Base-by-base conservation (phyloP, 2,888 invertebrate species). In the Athalia cordata region DNA sequence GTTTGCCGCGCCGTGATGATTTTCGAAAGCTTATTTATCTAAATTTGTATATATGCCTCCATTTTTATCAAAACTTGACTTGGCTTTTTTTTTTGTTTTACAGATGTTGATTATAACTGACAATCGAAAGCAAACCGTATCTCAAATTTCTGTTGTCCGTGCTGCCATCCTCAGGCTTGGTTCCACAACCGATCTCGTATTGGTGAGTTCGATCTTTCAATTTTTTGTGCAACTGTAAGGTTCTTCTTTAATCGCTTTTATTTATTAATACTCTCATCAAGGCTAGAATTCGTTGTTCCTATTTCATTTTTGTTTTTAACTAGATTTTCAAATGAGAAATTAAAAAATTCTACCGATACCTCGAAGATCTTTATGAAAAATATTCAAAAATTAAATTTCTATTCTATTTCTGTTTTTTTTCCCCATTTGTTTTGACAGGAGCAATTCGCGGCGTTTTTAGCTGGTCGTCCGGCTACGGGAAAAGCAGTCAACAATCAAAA, bases 401-500 rank as follows among this genome's bases (percentile, higher is more conserved):
- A 29, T 29, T 29, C 29, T 29, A 29, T 29, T 29, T 29, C 29
- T 29, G 29, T 9, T 68, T 61, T 55, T 13, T 66, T n/a, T 66
- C 57, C 57, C 52, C 2, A 29, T 29, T 29, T 77, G 9, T 65
- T 80, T 66, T 80, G 87, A 15, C 83, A 94, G 94, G 94, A 94
- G 86, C 93, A 93, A 78, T 86, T 94, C 68, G 94, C 95, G 0
- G 91, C 92, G 78, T 93, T 94, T 84, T 87, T 94, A 74, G 94
- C 94, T 9, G 94, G 94, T 67, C 93, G 94, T 81, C 93, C 94
- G 76, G 93, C 93, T 84, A 91, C 92, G 0, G 93, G 93, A 84
- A 94, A 94, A 86, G 92, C 93, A 3, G 86, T 91, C 5, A 91
- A 91, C 29, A 89, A 90, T 81, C 91, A 81, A 85, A 90, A 90